Evolutionary conservation across 2,888 invertebrate species (phyloP), one percentile per base, ranked within the genome.

Genomic region (Andricus curvator): DNA sequence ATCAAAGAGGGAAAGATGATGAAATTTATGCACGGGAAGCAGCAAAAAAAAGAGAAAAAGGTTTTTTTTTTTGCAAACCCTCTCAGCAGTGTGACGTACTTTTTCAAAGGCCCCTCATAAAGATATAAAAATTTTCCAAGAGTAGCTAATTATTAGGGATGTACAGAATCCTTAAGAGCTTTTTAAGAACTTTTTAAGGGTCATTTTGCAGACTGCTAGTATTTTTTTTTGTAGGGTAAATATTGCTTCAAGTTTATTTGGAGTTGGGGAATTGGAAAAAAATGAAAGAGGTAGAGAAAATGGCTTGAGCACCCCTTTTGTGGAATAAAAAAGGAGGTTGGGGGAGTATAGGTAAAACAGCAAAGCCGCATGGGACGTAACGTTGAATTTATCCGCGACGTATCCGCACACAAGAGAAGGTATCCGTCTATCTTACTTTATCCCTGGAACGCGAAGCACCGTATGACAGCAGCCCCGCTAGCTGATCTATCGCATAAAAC

Each of bases 401-500:
- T 89, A 89, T 89, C 87, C 88, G 86, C 88, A 87, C 87, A 88
- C 87, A 87, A 87, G 82, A 68, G 86, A 88, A 88, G 89, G 87
- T 89, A 91, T 92, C 90, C 91, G 92, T 92, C 91, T 91, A 91
- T 92, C 92, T 92, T 91, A 90, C 92, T 92, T 92, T 91, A 92
- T 92, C 90, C 91, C 89, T 87, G 88, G 89, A 87, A 91, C 88
- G 90, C 90, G 88, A 88, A 85, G 87, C 88, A 86, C 86, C 89
- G 90, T 92, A 91, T 90, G 91, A 92, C 91, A 91, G 90, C 84
- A 80, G 84, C 89, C 86, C 86, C 87, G 88, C 91, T 88, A 89
- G 92, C 91, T 92, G 92, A 92, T 92, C 92, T 92, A 92, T 92
- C 92, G 90, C 90, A 92, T 91, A 91, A 92, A 92, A 92, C 91